Evolutionary conservation across 2,113 vertebrate species (phyloP), one percentile per base, ranked within the genome.

Genomic region (Chauna torquata): DNA sequence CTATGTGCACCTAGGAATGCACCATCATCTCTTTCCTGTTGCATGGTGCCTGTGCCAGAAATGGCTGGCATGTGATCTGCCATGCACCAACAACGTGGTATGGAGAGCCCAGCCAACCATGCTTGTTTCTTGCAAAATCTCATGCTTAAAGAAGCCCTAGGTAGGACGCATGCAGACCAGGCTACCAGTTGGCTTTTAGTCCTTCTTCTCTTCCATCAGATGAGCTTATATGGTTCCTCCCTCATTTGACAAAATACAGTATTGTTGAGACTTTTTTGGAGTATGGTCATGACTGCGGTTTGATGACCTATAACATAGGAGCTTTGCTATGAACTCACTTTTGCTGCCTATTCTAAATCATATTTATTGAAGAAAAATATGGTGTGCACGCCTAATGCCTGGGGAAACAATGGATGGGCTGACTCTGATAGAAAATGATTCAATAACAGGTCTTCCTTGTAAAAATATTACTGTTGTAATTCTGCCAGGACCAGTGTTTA

Each of bases 381-480:
- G 61, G 74, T 11, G 16, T 17, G 8, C 66, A 75, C 86, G 85
- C 92, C 54, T 92, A 90, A 90, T 90, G 86, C 74, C 92, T 92
- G 61, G 18, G 79, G 96, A 95, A 98, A 98, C 96, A 95, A 97
- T 42, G 92, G 92, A 94, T 92, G 94, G 96, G 87, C 80, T 91
- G 92, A 96, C 66, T 97, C 71, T 96, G 96, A 96, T 70, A 97
- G 84, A 92, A 96, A 95, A 70, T 50, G 50, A 91, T 87, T 97
- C 85, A 94, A 8, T 95, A 97, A 97, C 70, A 97, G 87, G 92
- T 96, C 86, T 86, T 97, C 69, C 94, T 95, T 97, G 76, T 82
- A 94, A 98, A 98, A 98, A 98, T 97, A 98, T 97, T 98, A 95
- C 91, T 93, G 76, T 97, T 98, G 97, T 91, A 82, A 69, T 30